Base-by-base conservation (phyloP, 2,113 vertebrate genomes). In the Typhlomys cinereus region DNA sequence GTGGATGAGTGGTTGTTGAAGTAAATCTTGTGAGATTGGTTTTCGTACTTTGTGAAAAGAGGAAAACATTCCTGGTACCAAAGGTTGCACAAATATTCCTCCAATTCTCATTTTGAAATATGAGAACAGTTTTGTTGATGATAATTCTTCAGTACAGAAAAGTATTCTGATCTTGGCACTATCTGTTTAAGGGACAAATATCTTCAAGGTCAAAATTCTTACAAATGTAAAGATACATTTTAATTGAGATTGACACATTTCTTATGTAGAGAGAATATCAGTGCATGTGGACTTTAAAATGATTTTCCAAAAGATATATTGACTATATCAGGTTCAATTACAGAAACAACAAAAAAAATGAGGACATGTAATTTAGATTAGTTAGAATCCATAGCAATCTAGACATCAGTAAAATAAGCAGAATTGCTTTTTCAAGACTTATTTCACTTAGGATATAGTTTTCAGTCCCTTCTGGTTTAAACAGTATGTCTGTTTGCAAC, bases 1-100 rank as follows among this genome's bases (percentile, higher is more conserved):
- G 15, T 57, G 27, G 50, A 21, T 61, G 78, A 70, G 23, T 74
- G 27, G 66, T 46, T 79, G 7, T 64, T 5, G 64, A 75, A 46
- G 80, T 92, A 74, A 88, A 5, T 78, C 31, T 81, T 89, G 54
- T 91, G 74, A 90, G 78, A 36, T 61, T 59, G 29, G 9, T 62
- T 67, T 95, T 75, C 70, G 50, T 71, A 73, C 34, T 71, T 5
- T 14, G 7, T 48, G 36, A 75, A 87, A 78, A 50, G 12, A 67
- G 41, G 17, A 62, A 73, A 66, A 79, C 13, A 57, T 41, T 34
- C 39, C 8, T 44, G 27, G 54, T n/a, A 31, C 27, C 29, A 46
- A 2, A 23, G 29, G 2, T 23, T 34, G 5, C 27, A 46, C 17
- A 81, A 81, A 44, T 12, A 62, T 62, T 62, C 14, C 44, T 76